Percentiles rank a stretch among this genome's conserved stretches.
Conservation (phyloP, 2,113 vertebrate species). For the Zingel zingel region DNA sequence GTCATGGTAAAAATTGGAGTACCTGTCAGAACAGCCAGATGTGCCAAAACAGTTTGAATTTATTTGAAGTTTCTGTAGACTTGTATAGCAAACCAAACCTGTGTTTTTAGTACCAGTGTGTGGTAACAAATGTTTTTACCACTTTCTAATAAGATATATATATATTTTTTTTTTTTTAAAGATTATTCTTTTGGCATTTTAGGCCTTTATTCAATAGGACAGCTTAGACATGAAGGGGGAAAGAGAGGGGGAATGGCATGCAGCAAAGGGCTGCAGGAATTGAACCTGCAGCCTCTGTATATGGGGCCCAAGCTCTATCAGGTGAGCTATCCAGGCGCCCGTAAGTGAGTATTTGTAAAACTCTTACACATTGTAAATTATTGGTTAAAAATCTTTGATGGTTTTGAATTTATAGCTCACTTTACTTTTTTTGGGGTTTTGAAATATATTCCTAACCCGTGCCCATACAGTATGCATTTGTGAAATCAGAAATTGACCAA, state of each 20-base stretch:
- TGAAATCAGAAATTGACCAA: not conserved
- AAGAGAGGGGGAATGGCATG: too few relatives aligned
- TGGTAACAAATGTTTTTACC: not conserved
- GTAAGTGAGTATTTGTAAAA: not conserved
- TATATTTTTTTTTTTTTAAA: too few relatives aligned
- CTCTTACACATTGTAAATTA: not conserved
- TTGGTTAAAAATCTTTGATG: not conserved
- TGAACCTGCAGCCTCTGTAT: too few relatives aligned
- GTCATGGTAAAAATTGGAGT: not conserved
- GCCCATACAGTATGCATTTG: not conserved
- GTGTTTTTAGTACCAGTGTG: not conserved
- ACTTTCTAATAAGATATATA: too few relatives aligned
- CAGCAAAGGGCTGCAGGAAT: too few relatives aligned
- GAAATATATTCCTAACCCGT: not conserved
- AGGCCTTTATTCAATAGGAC: too few relatives aligned
- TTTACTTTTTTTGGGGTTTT: not conserved
- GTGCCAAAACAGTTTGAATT: not conserved
- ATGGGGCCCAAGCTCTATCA: too few relatives aligned
- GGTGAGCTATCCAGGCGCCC: too few relatives aligned
- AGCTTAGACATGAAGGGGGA: too few relatives aligned
- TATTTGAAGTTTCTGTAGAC: not conserved
- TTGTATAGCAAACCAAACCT: not conserved
- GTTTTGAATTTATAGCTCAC: not conserved
- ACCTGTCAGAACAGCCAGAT: constrained; percentile 25
- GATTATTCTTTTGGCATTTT: too few relatives aligned